Base-by-base conservation (phyloP, 1,140 invertebrate genomes). In the Bombus vancouverensis region DNA sequence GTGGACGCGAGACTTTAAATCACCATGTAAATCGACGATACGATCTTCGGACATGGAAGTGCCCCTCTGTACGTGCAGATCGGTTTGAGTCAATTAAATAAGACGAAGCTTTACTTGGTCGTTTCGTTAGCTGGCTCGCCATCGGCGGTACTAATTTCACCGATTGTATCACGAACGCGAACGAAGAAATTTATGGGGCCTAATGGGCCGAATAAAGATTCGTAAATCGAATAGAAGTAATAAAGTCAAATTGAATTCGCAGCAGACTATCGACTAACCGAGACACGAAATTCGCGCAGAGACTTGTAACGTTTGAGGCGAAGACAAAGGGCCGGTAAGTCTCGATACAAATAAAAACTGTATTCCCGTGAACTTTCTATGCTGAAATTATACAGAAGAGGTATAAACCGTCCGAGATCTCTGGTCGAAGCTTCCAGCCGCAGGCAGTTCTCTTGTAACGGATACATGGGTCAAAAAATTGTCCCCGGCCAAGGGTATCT, bases 11-110 rank as follows among this genome's bases (percentile, higher is more conserved):
- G 4, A 53, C n/a, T 32, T 79, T 62, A 59, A 79, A 71, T 72
- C 82, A 68, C 28, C 76, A 28, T 71, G 82, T 47, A 84, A 84
- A 84, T 79, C 53, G 59, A 59, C 75, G 82, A 84, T 84, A 84
- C 82, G 75, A 84, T 84, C 82, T 34, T 34, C n/a, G 76, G 34
- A 71, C 75, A 79, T 25, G 82, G 44, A 53, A 32, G 66, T 66
- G 47, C 34, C 65, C 18, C 47, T 59, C 44, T 57, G 39, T 57
- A 44, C 81, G 59, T 68, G 22, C 34, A 18, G 44, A 79, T 79
- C 82, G 82, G 18, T 77, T 53, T 15, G 39, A 78, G 76, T 78
- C 82, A 71, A 84, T 84, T 84, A 84, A 84, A 84, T 15, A 25
- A 62, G 82, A 79, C 75, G 78, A 84, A 84, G 66, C 57, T 71